A percentile compares a stretch with the other conserved stretches of the same genome.
Conservation (phyloP, 2,888 invertebrate species). For the Incurvaria masculella region DNA sequence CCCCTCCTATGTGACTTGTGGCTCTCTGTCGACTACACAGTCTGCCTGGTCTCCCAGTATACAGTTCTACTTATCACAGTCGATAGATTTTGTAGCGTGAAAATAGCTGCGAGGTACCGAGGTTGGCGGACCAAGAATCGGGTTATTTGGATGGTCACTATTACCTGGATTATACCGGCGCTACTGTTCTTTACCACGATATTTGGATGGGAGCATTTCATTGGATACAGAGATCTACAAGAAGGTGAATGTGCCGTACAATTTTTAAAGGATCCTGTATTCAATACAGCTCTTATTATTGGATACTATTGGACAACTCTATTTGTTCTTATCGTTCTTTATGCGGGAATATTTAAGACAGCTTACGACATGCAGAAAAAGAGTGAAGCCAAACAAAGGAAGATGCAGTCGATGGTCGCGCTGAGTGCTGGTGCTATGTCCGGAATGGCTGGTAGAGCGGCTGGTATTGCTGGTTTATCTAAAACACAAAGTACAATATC, state of each 20-base stretch:
- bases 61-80: constrained; percentile 98
- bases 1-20: constrained; percentile 95
- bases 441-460: constrained; percentile 85
- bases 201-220: constrained; percentile 98
- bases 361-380: constrained; percentile 97
- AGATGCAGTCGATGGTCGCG: constrained; percentile 94
- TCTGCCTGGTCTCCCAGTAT: constrained; percentile 98
- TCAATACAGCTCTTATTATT: constrained; percentile 95
- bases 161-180: constrained; percentile 96
- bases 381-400: constrained; percentile 92
- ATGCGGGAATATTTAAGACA: constrained; percentile 96
- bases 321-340: constrained; percentile 90
- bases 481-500: constrained; percentile 69
- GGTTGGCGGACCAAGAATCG: constrained; percentile 94
- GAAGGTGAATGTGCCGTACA: constrained; percentile 94
- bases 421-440: constrained; percentile 87
- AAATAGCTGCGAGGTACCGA: constrained; percentile 95
- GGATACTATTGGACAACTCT: constrained; percentile 98
- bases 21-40: constrained; percentile 98
- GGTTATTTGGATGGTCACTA: constrained; percentile 93
- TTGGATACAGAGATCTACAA: constrained; percentile 83
- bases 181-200: constrained; percentile 96
- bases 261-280: constrained; percentile 95
- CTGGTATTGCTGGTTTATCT: constrained; percentile 80
- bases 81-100: constrained; percentile 97